Conservation (phyloP, 2,888 invertebrate species). For the Melinaea menophilus region DNA sequence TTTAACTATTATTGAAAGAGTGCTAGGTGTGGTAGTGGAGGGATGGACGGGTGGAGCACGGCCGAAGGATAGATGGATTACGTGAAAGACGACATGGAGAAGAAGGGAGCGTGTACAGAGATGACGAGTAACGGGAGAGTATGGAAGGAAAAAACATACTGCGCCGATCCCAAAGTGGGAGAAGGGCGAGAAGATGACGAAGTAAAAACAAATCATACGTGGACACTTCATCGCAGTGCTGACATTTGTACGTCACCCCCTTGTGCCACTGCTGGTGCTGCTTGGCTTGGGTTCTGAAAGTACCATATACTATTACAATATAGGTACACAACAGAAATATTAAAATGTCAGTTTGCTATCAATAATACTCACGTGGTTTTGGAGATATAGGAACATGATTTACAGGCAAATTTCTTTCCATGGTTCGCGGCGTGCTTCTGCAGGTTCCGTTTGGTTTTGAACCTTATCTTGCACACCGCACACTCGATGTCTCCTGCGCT, state of each 20-base stretch:
- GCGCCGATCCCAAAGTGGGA: too few species aligned
- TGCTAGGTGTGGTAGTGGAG: too few species aligned
- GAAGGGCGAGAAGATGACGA: too few species aligned
- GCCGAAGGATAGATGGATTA: too few species aligned
- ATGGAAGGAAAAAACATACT: too few species aligned
- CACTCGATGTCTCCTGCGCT: slow-evolving; percentile 60
- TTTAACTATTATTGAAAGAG: too few species aligned
- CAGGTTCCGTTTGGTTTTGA: slow-evolving; percentile 55
- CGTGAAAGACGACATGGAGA: too few species aligned
- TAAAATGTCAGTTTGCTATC: background rate
- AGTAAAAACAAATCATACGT: slow-evolving; percentile 48
- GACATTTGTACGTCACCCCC: slow-evolving; percentile 68
- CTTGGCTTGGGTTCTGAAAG: slow-evolving; percentile 64
- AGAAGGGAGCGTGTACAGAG: too few species aligned
- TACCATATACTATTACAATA: slow-evolving; percentile 5
- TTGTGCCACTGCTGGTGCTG: slow-evolving; percentile 70
- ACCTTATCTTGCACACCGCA: slow-evolving; percentile 60
- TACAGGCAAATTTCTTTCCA: slow-evolving; percentile 66
- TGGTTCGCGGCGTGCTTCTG: slow-evolving; percentile 64
- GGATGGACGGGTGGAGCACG: too few species aligned
- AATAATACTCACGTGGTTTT: slow-evolving; percentile 59
- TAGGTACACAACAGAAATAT: background rate
- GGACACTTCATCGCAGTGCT: slow-evolving; percentile 65
- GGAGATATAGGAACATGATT: slow-evolving; percentile 61
- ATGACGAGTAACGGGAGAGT: too few species aligned